Percentiles rank a stretch among this genome's conserved stretches.
Conservation (phyloP, 2,797 vertebrate species). For the Phalloptychus januarius region DNA sequence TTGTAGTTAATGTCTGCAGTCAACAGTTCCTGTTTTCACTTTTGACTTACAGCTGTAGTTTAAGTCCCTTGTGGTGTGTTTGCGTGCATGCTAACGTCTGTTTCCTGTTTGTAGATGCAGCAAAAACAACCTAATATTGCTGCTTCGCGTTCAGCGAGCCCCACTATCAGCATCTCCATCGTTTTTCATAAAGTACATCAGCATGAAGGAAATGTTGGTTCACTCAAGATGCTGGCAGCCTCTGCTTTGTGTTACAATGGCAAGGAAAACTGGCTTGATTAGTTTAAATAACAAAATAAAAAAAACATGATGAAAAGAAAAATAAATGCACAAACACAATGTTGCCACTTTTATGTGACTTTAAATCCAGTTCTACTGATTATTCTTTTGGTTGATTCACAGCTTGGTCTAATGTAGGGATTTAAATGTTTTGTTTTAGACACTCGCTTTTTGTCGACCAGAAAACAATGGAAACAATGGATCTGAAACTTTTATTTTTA, state of each 20-base stretch:
- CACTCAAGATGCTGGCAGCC: conserved; percentile 18
- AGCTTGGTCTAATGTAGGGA: not conserved
- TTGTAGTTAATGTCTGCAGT: not conserved
- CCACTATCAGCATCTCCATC: conserved; percentile 12
- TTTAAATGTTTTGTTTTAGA: not conserved
- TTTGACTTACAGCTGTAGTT: conserved; percentile 25
- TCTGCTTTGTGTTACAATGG: conserved; percentile 1
- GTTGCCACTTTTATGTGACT: not conserved
- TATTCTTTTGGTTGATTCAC: not conserved
- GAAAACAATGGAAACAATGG: not conserved
- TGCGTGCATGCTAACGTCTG: conserved; percentile 18
- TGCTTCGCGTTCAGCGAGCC: not conserved
- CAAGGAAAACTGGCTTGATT: not conserved
- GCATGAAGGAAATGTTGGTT: conserved; percentile 15
- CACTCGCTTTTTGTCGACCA: not conserved
- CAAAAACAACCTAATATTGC: conserved; percentile 18
- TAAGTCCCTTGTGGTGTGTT: not conserved
- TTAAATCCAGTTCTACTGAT: not conserved
- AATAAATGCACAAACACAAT: not conserved
- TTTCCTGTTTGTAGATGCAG: conserved; percentile 49
- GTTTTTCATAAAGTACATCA: conserved; percentile 3
- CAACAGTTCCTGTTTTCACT: conserved; percentile 68
- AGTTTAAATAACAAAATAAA: not conserved
- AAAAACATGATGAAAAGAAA: not conserved
- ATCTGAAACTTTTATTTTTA: not conserved